Evolutionary conservation across 2,113 vertebrate genomes (phyloP).

Genomic region (Oryzias woworae): DNA sequence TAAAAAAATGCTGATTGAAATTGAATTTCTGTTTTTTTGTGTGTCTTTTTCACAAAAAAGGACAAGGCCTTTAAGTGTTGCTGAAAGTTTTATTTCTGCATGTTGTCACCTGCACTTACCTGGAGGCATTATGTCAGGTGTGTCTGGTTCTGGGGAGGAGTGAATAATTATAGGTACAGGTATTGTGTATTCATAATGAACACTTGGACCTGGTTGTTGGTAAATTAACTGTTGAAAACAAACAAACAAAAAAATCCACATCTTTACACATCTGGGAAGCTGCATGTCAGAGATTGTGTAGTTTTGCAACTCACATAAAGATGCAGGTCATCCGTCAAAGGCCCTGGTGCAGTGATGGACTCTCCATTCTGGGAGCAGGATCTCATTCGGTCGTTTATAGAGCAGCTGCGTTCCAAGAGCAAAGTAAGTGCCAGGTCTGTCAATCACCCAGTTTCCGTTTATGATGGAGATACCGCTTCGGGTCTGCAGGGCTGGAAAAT

Average conservation of each 20-base stretch:
- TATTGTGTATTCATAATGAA: conserved; percentile 69
- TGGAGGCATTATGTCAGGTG: conserved; percentile 32
- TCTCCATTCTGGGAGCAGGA: conserved; percentile 89
- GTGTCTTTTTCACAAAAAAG: too few relatives aligned
- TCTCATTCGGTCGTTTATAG: conserved; percentile 91
- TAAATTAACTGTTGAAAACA: conserved; percentile 69
- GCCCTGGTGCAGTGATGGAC: conserved; percentile 88
- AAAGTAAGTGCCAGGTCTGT: conserved; percentile 84
- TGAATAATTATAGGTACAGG: conserved; percentile 37
- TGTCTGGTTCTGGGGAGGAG: conserved; percentile 35
- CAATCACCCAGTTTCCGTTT: conserved; percentile 93
- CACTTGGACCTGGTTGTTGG: conserved; percentile 70
- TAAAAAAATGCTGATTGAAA: too few relatives aligned
- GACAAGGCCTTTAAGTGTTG: not conserved
- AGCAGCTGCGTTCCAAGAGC: conserved; percentile 87
- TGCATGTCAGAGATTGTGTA: not conserved
- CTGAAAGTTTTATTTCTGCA: not conserved
- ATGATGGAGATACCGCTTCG: conserved; percentile 86
- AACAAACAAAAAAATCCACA: not conserved
- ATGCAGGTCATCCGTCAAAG: conserved; percentile 86
- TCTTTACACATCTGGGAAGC: not conserved
- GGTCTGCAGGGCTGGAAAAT: conserved; percentile 81
- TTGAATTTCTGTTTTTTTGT: too few relatives aligned
- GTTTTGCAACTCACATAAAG: conserved; percentile 63
- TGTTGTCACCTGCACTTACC: conserved; percentile 49